Conservation (phyloP, 2,113 vertebrate species). For the Acanthisitta chloris region DNA sequence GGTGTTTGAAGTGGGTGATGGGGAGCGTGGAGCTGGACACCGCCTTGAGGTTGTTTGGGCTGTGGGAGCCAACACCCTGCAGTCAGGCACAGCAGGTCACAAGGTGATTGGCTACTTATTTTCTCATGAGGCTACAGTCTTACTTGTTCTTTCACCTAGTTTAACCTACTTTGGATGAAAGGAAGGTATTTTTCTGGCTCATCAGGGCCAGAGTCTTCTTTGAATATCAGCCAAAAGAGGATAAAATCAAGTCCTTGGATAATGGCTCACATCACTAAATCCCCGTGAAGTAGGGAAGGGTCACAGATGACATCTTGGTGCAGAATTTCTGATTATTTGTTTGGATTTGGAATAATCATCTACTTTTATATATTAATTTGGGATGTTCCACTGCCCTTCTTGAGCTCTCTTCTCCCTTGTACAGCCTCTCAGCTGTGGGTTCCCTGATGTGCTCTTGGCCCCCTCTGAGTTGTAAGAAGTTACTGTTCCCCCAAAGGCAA, state of each 20-base stretch:
- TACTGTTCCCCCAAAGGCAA: not conserved
- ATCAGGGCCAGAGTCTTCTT: not conserved
- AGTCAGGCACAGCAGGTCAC: too few species aligned
- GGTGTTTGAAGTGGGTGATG: not conserved
- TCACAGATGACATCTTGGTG: not conserved
- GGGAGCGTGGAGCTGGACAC: not conserved
- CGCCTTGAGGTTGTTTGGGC: not conserved
- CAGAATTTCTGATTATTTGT: not conserved
- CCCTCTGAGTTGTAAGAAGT: not conserved
- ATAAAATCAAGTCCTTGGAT: not conserved
- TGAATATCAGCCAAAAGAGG: not conserved
- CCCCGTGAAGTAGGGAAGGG: not conserved
- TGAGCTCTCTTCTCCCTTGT: not conserved
- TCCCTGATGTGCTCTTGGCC: not conserved
- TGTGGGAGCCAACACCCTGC: rapidly evolving
- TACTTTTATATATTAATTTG: not conserved
- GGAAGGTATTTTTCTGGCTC: not conserved
- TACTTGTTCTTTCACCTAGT: not conserved
- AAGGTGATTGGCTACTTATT: not conserved
- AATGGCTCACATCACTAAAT: not conserved
- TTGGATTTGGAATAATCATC: not conserved
- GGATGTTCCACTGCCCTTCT: not conserved
- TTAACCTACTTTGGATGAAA: not conserved
- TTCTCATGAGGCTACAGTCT: not conserved
- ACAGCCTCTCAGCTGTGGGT: rapidly evolving